These are phyloP conservation scores for Trichoplusia ni DNA, from an alignment of 1,140 invertebrate genomes.

Conservation along the genomic window DNA sequence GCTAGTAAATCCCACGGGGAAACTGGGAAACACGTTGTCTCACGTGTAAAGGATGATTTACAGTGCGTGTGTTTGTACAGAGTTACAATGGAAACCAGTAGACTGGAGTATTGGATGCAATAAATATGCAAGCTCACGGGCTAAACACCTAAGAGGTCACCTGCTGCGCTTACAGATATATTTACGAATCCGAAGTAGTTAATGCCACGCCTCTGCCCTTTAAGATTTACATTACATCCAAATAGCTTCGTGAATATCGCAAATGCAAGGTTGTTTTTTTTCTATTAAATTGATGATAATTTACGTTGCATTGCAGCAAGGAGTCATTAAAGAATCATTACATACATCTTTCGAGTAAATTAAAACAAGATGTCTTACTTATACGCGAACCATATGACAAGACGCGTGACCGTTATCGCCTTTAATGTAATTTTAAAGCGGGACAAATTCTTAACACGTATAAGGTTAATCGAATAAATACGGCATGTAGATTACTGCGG, in stretches of 20 bases:
- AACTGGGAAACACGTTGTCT: conserved; percentile 23
- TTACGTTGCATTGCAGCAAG: background rate
- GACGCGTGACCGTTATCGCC: conserved; percentile 1
- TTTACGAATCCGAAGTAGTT: conserved; percentile 64
- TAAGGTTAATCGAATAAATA: conserved; percentile 38
- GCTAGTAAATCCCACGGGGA: conserved; percentile 7
- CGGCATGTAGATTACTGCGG: conserved; percentile 30
- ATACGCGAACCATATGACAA: background rate
- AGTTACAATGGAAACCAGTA: conserved; percentile 43
- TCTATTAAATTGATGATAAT: background rate
- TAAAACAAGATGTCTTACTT: conserved; percentile 3
- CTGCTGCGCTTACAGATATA: conserved; percentile 74
- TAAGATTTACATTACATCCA: conserved; percentile 68
- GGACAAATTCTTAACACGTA: conserved; percentile 26
- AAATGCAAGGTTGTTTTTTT: conserved; percentile 49
- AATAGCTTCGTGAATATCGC: conserved; percentile 59
- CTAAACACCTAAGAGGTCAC: conserved; percentile 73
- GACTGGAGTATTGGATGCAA: conserved; percentile 54
- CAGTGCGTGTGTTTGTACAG: conserved; percentile 34
- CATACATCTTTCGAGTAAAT: background rate
- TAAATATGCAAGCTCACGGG: conserved; percentile 70
- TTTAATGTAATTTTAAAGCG: conserved; percentile 3
- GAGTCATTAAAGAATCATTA: background rate
- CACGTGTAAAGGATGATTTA: conserved; percentile 38
- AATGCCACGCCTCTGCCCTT: conserved; percentile 73